These are phyloP conservation scores for Erebia palarica DNA, from an alignment of 2,888 invertebrate genomes.

Conservation along the genomic window DNA sequence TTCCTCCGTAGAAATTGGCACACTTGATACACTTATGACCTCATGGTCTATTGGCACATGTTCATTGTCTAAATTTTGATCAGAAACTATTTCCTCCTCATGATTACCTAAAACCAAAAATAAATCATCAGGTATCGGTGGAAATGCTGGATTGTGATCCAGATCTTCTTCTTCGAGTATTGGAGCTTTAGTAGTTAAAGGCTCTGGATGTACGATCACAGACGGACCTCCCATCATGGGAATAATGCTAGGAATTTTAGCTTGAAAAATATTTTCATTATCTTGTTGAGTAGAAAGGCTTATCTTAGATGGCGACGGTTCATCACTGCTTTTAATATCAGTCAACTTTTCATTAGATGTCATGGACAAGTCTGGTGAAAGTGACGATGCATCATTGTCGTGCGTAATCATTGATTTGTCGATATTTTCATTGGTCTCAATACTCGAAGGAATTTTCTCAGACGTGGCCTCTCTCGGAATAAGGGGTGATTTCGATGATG, in stretches of 20 bases:
- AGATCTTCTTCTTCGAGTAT: constrained; percentile 71
- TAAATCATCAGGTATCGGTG: constrained; percentile 74
- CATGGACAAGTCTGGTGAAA: constrained; percentile 48
- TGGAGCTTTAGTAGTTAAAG: constrained; percentile 59
- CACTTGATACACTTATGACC: constrained; percentile 47
- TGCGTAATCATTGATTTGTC: constrained; percentile 47
- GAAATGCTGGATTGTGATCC: constrained; percentile 76
- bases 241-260: constrained; percentile 54
- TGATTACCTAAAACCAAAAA: constrained; percentile 64
- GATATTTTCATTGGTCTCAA: constrained; percentile 48
- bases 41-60: constrained; percentile 54
- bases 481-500: constrained; percentile 71
- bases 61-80: constrained; percentile 59
- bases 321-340: constrained; percentile 48
- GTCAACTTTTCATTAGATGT: constrained; percentile 43
- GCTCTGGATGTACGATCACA: constrained; percentile 43
- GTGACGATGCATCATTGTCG: constrained; percentile 54
- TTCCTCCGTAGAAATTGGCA: constrained; percentile 48
- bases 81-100: constrained; percentile 68
- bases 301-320: constrained; percentile 66
- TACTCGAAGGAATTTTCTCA: constrained; percentile 51
- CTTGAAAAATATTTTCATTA: constrained; percentile 61
- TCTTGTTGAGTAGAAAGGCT: constrained; percentile 69
- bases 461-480: constrained; percentile 72
- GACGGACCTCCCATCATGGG: constrained; percentile 57